Base-by-base conservation (phyloP, 2,797 vertebrate genomes). In the Spheniscus humboldti region DNA sequence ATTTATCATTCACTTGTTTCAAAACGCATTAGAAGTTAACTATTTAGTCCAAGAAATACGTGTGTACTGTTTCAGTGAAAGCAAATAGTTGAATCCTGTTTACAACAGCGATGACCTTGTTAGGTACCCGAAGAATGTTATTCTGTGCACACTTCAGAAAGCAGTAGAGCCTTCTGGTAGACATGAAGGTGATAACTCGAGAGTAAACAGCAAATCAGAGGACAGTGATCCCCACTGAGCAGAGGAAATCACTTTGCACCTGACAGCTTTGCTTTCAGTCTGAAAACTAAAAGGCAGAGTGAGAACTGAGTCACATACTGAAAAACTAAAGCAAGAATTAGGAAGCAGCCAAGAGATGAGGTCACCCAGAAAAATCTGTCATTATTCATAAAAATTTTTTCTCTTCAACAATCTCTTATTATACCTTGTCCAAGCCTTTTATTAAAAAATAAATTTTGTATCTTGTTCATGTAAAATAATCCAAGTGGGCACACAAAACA, bases 181-280 rank as follows among this genome's bases (percentile, higher is more conserved):
- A 86, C 77, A 92, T 39, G 47, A 71, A 72, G 83, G 56, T 75
- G 91, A 77, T 76, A 96, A 94, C 73, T 90, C 86, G 79, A 82
- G 92, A 96, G 86, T 77, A 84, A 97, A 85, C 81, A 93, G 90
- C 69, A 92, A 79, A 96, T 91, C 80, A 90, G 81, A 79, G 86
- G 67, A 95, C 63, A 89, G 59, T 18, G 92, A 91, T 81, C 91
- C 90, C 83, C 76, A 80, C 87, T 96, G 97, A 97, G 90, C 92
- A 96, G 86, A 91, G 88, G 74, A 97, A 96, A 97, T 97, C 91
- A 96, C 83, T 97, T 91, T 81, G 80, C 94, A 98, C 97, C 96
- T 98, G 97, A 97, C 82, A 96, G 93, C 77, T 86, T 71, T 93
- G 92, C 72, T 97, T 92, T 92, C 75, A 90, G 59, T 64, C 90